These are phyloP conservation scores for Agapetus fuscipes DNA, from an alignment of 2,888 invertebrate genomes.

Conservation along the genomic window DNA sequence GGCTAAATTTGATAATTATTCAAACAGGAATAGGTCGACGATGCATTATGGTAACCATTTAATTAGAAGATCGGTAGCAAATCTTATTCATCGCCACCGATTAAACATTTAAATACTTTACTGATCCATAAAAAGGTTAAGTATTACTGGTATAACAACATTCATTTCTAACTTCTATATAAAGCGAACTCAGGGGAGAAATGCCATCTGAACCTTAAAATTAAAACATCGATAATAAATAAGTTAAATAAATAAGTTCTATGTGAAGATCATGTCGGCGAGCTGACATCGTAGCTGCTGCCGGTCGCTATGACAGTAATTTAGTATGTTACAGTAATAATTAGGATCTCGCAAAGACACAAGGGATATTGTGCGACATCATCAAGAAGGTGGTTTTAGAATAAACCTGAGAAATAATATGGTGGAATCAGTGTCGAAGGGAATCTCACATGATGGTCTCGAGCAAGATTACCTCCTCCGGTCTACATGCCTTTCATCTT, in stretches of 20 bases:
- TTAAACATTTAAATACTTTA: slow-evolving; percentile 13
- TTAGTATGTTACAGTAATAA: no score
- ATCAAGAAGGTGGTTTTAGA: no score
- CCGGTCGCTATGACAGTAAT: no score
- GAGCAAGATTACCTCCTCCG: no score
- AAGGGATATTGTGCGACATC: no score
- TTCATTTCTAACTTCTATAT: slow-evolving; percentile 21
- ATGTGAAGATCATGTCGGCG: slow-evolving; percentile 8
- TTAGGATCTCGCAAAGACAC: no score
- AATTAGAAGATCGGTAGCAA: slow-evolving; percentile 14
- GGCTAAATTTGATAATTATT: slow-evolving; percentile 22
- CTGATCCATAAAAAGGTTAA: slow-evolving; percentile 15
- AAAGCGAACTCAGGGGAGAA: slow-evolving; percentile 18
- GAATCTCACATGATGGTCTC: no score
- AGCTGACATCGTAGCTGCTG: no score
- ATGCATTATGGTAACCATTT: slow-evolving; percentile 15
- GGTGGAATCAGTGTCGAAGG: slow-evolving; percentile 22
- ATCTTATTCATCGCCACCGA: slow-evolving; percentile 11
- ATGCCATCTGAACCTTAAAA: no score
- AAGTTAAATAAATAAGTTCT: slow-evolving; percentile 11
- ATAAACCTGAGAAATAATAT: slow-evolving; percentile 7
- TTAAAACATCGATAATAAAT: slow-evolving; percentile 2
- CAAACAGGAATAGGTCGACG: slow-evolving; percentile 18
- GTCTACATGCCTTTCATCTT: slow-evolving; percentile 64
- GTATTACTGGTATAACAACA: slow-evolving; percentile 21